Evolutionary conservation across 2,113 vertebrate genomes (phyloP), one percentile per base, ranked within the genome.

Genomic region (Vulpes vulpes): DNA sequence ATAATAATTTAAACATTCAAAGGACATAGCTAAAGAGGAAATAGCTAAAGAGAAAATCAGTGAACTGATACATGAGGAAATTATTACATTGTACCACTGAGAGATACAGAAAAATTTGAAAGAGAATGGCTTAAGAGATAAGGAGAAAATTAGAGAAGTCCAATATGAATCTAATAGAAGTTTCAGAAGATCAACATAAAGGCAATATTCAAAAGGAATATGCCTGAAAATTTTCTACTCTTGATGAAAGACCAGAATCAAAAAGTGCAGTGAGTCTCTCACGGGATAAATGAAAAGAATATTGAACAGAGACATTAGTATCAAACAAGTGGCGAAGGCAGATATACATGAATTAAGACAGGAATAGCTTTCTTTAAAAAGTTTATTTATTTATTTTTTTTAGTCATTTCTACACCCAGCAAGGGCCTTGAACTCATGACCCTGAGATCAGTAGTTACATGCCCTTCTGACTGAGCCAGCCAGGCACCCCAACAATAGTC

Each of bases 11-110:
- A 57, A 73, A 93, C 82, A 67, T 65, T 23, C 14, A 88, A 30
- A 86, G 30, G 64, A 51, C 8, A n/a, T 88, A 15, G 27, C 78
- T 76, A 65, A 96, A 90, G 67, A 57, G 43, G 55, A 81, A 92
- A 85, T 60, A 15, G n/a, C 78, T 81, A 65, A 96, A 90, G 67
- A 96, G 76, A 94, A 57, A 89, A 82, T 25, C 27, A 79, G 62
- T 62, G 84, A 78, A 64, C 57, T 73, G 60, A 64, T 19, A 32
- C 20, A 49, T 83, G 32, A 27, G n/a, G 62, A 88, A 64, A 84
- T 92, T 25, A 57, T 59, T 71, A 90, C 19, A 65, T 49, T 96
- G 20, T 80, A 60, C 49, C 59, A 53, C 32, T 74, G 65, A 86
- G 53, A 85, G 60, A 27, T 16, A 59, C 51, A 62, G 55, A 87